phyloP scores from a whole-genome alignment of 2,888 invertebrate species.

The Imbricaverruca yamaguchii region DNA sequence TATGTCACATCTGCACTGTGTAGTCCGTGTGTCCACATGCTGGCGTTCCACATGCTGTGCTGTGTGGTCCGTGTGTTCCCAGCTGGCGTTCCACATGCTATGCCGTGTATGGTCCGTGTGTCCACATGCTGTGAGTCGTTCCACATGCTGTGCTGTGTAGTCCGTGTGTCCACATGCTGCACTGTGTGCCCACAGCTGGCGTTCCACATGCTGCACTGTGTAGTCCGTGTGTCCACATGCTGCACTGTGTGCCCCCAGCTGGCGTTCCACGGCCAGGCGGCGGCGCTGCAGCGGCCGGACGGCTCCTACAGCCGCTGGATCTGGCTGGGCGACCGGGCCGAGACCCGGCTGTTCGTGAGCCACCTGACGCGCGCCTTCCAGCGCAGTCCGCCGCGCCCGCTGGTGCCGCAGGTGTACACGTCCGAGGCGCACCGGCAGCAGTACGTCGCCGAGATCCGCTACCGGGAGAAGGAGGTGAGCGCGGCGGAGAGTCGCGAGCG shows the following conservation, averaged over 20 bases:
- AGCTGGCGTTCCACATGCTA: too few relatives aligned
- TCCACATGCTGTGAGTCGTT: too few relatives aligned
- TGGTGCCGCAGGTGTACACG: conserved; percentile 10
- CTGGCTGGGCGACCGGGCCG: background rate
- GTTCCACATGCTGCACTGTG: background rate
- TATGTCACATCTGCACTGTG: too few relatives aligned
- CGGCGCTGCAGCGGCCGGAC: conserved; percentile 1
- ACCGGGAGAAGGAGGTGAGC: background rate
- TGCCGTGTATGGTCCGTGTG: too few relatives aligned
- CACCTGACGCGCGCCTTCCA: background rate
- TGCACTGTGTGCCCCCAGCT: background rate
- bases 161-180: too few relatives aligned
- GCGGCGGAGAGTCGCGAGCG: too few relatives aligned
- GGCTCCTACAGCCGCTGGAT: conserved; percentile 16
- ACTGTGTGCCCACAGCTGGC: background rate
- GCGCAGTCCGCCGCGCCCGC: conserved; percentile 3
- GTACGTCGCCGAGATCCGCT: background rate
- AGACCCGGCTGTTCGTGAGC: background rate
- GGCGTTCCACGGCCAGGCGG: conserved; percentile 15
- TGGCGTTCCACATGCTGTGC: too few relatives aligned
- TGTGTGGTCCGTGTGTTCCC: too few relatives aligned
- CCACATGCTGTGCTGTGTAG: too few relatives aligned
- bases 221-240: too few relatives aligned
- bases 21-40: too few relatives aligned
- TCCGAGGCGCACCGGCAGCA: conserved; percentile 2